Evolutionary conservation across 2,888 invertebrate species (phyloP).

Genomic region (Dicyrtoma fusca): DNA sequence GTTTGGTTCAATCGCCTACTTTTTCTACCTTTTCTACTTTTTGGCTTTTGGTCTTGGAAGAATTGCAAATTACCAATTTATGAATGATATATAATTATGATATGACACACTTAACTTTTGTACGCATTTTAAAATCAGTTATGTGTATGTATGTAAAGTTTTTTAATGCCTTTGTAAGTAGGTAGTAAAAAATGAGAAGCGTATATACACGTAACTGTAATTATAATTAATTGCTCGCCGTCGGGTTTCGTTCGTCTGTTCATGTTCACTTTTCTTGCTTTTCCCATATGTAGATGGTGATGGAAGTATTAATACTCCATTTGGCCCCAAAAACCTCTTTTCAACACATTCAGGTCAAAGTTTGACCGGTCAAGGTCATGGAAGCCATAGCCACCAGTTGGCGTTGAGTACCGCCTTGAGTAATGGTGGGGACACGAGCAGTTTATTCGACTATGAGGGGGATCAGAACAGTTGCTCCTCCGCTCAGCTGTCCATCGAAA

Average conservation of each 20-base stretch:
- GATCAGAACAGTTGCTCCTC: constrained; percentile 56
- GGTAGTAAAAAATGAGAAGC: no score
- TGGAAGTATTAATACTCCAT: neutral
- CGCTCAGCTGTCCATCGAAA: constrained; percentile 53
- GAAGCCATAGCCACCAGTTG: no score
- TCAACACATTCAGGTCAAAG: neutral
- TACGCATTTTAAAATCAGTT: no score
- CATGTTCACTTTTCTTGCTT: constrained; percentile 16
- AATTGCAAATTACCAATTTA: neutral
- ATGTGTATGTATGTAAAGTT: no score
- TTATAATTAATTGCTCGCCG: no score
- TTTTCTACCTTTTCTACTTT: neutral
- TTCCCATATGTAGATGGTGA: constrained; percentile 16
- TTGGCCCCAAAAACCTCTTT: constrained; percentile 3
- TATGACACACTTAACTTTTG: no score
- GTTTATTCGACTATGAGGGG: constrained; percentile 49
- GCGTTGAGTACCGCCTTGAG: no score
- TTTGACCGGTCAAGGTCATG: no score
- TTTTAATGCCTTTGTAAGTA: no score
- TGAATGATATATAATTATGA: constrained; percentile 1
- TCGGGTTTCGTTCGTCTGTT: neutral
- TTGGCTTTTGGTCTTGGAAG: neutral
- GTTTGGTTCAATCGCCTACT: neutral
- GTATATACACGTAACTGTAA: no score
- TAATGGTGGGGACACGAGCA: neutral